Conservation (phyloP, 2,113 vertebrate genomes). For the Chlorodrepanis virens region DNA sequence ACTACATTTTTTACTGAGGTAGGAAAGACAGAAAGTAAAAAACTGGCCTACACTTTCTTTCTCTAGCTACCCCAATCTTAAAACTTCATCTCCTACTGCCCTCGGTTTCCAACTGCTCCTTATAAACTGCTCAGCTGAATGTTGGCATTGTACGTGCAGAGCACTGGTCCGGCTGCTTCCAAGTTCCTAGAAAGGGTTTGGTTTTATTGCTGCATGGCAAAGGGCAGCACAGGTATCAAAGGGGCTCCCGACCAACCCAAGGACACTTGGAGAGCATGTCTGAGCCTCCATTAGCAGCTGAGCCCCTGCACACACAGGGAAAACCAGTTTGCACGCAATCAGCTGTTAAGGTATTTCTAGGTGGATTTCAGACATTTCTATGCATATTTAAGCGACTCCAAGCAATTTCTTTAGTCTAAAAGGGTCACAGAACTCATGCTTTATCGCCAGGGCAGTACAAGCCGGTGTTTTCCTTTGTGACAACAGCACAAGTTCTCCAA, state of each 20-base stretch:
- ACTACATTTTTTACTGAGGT: neutral
- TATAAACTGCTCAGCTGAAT: neutral
- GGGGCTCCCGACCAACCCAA: neutral
- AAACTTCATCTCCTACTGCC: neutral
- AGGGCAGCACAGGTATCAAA: neutral
- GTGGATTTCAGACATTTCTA: neutral
- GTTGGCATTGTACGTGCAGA: neutral
- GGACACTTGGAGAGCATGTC: neutral
- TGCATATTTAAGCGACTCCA: neutral
- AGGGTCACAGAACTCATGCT: neutral
- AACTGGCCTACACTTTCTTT: neutral
- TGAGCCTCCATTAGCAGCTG: neutral
- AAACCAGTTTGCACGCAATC: neutral
- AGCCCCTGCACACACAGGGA: neutral
- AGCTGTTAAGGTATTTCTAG: neutral
- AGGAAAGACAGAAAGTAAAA: neutral
- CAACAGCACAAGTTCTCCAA: neutral
- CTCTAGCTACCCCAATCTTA: neutral
- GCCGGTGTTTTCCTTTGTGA: neutral
- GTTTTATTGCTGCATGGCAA: conserved; percentile 8
- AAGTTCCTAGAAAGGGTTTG: conserved; percentile 30
- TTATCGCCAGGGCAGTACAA: neutral
- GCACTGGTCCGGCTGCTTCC: neutral
- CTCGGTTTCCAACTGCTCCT: neutral
- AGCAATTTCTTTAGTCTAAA: neutral